Evolutionary conservation across 2,888 invertebrate species (phyloP).

Genomic region (Volucella inflata): DNA sequence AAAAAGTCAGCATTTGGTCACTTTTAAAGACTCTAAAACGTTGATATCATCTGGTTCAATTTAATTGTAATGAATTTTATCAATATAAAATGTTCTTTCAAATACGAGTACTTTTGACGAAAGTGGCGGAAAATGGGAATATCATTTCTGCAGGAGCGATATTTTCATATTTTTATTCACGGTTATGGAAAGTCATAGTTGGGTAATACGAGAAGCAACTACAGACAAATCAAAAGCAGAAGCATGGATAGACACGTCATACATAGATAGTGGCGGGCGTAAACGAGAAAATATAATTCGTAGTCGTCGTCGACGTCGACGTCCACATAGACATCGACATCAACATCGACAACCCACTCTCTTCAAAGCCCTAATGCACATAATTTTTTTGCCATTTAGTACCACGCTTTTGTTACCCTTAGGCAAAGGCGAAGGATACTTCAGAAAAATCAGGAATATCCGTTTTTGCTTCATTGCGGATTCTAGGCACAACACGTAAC

Average conservation of each 20-base stretch:
- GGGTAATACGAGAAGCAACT: constrained; percentile 40
- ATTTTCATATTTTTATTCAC: constrained; percentile 50
- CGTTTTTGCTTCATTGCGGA: constrained; percentile 75
- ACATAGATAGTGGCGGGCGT: constrained; percentile 34
- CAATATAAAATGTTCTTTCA: constrained; percentile 14
- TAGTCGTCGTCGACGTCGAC: too few relatives aligned
- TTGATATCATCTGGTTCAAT: too few relatives aligned
- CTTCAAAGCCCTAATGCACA: constrained; percentile 56
- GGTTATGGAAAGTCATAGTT: constrained; percentile 63
- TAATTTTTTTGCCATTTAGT: constrained; percentile 71
- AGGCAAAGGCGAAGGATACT: constrained; percentile 44
- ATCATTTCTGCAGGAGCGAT: constrained; percentile 55
- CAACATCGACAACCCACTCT: not conserved
- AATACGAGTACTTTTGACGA: constrained; percentile 43
- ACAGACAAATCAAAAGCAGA: too few relatives aligned
- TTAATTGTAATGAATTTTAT: too few relatives aligned
- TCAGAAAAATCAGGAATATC: constrained; percentile 75
- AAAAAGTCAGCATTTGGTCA: too few relatives aligned
- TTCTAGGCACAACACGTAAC: constrained; percentile 75
- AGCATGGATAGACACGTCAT: constrained; percentile 65
- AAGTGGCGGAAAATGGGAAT: constrained; percentile 63
- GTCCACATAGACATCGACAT: constrained; percentile 53
- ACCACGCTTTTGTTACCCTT: constrained; percentile 22
- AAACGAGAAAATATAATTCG: constrained; percentile 19
- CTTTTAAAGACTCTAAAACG: too few relatives aligned